These are phyloP conservation scores for Enteromius mattozi DNA, from an alignment of 2,797 vertebrate genomes.

Conservation along the genomic window DNA sequence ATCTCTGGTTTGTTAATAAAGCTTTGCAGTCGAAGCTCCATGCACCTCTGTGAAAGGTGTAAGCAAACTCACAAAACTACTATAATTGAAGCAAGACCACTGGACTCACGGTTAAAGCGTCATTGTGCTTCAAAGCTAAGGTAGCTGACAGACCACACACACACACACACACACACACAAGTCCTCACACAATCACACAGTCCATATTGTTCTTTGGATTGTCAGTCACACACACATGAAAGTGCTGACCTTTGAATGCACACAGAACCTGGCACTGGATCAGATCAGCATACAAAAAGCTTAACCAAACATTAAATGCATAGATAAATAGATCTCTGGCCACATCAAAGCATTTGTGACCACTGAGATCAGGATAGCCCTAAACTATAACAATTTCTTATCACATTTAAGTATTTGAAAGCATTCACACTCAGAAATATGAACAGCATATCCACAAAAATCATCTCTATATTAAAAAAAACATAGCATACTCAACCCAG, in stretches of 20 bases:
- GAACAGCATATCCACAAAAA: neutral
- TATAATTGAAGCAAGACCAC: constrained; percentile 70
- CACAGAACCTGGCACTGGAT: constrained; percentile 30
- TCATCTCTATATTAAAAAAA: neutral
- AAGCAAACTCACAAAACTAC: constrained; percentile 65
- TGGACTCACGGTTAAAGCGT: constrained; percentile 61
- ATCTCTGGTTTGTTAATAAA: constrained; percentile 68
- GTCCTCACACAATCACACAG: constrained; percentile 48
- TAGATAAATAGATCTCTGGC: constrained; percentile 15
- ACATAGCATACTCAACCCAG: neutral
- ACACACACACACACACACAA: constrained; percentile 63
- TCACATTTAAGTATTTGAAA: constrained; percentile 30
- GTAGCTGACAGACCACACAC: constrained; percentile 70
- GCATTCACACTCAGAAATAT: constrained; percentile 34
- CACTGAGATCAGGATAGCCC: constrained; percentile 4
- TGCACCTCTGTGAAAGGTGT: constrained; percentile 64
- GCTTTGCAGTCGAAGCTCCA: constrained; percentile 65
- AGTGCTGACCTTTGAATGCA: constrained; percentile 23
- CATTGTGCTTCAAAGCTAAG: constrained; percentile 48
- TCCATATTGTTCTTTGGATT: constrained; percentile 49
- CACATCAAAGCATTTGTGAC: constrained; percentile 27
- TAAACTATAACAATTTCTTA: constrained; percentile 32
- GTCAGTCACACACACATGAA: constrained; percentile 45
- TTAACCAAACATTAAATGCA: constrained; percentile 31
- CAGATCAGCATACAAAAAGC: neutral